Percentiles rank a stretch among this genome's conserved stretches.
These are phyloP conservation scores for Gymnobelideus leadbeateri DNA, from an alignment of 2,113 vertebrate genomes.

Conservation along the genomic window DNA sequence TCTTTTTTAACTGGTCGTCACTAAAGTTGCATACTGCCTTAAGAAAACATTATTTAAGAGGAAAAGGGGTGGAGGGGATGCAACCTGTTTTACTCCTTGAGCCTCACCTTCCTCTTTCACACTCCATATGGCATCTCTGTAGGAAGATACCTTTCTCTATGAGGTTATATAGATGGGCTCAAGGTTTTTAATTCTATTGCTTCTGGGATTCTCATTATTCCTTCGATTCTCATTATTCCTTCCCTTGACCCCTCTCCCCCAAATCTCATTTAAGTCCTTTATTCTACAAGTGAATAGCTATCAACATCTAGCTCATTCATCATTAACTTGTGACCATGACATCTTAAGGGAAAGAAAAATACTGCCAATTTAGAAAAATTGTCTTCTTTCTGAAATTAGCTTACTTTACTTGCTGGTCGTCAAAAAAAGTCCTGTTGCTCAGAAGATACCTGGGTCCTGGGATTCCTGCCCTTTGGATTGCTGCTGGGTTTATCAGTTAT, in stretches of 20 bases:
- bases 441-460: neutral
- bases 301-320: neutral
- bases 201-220: no score
- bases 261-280: neutral
- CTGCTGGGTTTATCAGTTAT: neutral
- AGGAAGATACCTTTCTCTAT: neutral
- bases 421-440: neutral
- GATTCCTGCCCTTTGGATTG: neutral
- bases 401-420: neutral
- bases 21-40: neutral
- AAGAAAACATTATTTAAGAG: neutral
- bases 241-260: neutral
- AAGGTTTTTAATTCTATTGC: neutral
- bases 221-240: no score
- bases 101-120: neutral
- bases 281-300: neutral
- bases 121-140: neutral
- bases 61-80: neutral
- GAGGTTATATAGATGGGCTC: neutral
- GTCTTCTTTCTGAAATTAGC: conserved; percentile 1
- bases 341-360: neutral
- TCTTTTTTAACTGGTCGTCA: neutral
- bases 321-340: neutral
- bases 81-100: neutral
- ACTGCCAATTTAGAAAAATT: neutral